Base-by-base conservation (phyloP, 2,797 vertebrate genomes). In the Lateolabrax maculatus region DNA sequence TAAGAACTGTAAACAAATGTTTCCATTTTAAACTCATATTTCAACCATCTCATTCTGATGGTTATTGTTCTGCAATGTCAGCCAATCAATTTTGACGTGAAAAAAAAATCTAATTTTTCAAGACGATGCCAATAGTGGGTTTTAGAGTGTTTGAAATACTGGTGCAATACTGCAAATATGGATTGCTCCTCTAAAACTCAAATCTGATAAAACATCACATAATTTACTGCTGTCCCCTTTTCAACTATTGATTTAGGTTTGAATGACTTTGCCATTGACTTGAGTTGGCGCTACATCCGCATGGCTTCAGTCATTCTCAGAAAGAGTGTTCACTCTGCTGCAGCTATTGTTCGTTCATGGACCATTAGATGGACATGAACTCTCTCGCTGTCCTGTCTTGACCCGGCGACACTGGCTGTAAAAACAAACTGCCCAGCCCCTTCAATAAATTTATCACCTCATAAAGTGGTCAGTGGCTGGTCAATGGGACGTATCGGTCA, bases 361-460 rank as follows among this genome's bases (percentile, higher is more conserved):
- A 89, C 90, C 95, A 94, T 95, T 94, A 94, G 90, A 90, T 95
- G 95, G 92, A 95, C 95, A 95, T 94, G 94, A 95, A 95, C 95
- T 95, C 93, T 90, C 86, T 89, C 76, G 89, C 94, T 91, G 93
- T 93, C 94, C 88, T 75, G 84, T 91, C 90, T 77, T 92, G 95
- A 96, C 94, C 96, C 86, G 65, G 71, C 73, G 87, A 92, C 93
- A 93, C 90, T 25, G 79, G 88, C 91, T 77, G 74, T 95, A 95
- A 95, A 94, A 95, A 75, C 91, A 79, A 86, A 91, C 93, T 90
- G 87, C 90, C 94, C 94, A 85, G 76, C 92, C 94, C 91, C 93
- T 92, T 91, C 93, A 87, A 94, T 95, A 93, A 94, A 95, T 95
- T 88, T 94, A 94, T 93, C 95, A 95, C 94, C 95, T 94, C 93